These are phyloP conservation scores for Lepidochrysops patricia DNA, from an alignment of 2,888 invertebrate species.

Conservation along the genomic window DNA sequence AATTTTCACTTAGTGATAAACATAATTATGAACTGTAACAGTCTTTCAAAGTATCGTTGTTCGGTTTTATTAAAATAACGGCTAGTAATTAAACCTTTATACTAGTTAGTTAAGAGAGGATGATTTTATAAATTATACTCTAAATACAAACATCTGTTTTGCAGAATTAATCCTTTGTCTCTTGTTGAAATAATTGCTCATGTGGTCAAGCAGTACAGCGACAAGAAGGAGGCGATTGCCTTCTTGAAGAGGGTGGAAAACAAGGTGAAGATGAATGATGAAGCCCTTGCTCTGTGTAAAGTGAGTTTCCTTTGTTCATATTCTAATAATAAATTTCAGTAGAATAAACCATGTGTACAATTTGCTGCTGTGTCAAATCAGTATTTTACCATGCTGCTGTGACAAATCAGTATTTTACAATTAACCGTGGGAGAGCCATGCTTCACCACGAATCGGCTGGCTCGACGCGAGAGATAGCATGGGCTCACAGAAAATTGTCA, in stretches of 20 bases:
- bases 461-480: too few relatives aligned
- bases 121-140: not conserved
- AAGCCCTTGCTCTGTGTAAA: slow-evolving; percentile 91
- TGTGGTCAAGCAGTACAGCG: slow-evolving; percentile 83
- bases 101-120: not conserved
- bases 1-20: not conserved
- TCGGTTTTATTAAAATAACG: too few relatives aligned
- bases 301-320: slow-evolving; percentile 37
- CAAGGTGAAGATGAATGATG: slow-evolving; percentile 89
- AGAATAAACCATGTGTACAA: too few relatives aligned
- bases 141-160: slow-evolving; percentile 32
- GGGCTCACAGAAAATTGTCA: too few relatives aligned
- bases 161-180: slow-evolving; percentile 93
- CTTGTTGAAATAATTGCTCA: slow-evolving; percentile 90
- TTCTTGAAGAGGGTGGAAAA: slow-evolving; percentile 92
- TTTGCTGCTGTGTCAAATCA: too few relatives aligned
- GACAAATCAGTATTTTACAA: too few relatives aligned
- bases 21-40: too few relatives aligned
- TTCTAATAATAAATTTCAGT: not conserved
- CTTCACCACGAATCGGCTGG: too few relatives aligned
- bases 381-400: not conserved
- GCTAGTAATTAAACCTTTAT: too few relatives aligned
- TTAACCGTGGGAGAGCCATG: too few relatives aligned
- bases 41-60: too few relatives aligned
- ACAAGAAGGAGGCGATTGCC: slow-evolving; percentile 87